phyloP scores from a whole-genome alignment of 1,140 invertebrate genomes.

The Ostrea denselamellosa region DNA sequence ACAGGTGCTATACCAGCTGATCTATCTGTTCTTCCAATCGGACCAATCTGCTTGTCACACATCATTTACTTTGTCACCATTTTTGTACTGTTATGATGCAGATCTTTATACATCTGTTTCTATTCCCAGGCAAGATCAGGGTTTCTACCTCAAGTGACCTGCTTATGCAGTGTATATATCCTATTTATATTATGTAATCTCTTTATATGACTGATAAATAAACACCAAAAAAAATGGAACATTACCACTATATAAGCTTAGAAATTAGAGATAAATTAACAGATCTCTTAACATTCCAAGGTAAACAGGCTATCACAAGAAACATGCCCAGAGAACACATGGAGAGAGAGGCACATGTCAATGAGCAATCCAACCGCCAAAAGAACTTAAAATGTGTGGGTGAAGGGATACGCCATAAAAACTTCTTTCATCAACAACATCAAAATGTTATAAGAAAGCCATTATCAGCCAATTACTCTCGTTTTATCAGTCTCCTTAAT shows the following conservation, averaged over 20 bases:
- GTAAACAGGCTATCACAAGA: background rate
- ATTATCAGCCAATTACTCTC: background rate
- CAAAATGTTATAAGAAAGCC: background rate
- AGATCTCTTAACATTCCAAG: slow-evolving; percentile 14
- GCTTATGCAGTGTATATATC: background rate
- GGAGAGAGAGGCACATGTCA: background rate
- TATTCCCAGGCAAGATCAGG: background rate
- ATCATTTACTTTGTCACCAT: slow-evolving; percentile 8
- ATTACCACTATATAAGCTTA: background rate
- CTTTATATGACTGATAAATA: background rate
- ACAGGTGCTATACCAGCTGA: background rate
- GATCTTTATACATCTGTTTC: background rate
- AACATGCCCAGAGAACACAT: background rate
- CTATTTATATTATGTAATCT: background rate
- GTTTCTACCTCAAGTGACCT: background rate
- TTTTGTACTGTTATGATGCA: background rate
- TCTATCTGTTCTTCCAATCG: background rate
- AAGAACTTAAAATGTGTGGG: background rate
- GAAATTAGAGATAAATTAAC: slow-evolving; percentile 8
- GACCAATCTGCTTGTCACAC: background rate
- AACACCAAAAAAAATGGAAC: background rate
- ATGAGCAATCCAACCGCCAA: background rate
- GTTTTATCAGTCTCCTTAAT: background rate
- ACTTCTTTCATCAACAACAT: background rate
- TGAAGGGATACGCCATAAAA: slow-evolving; percentile 6